phyloP scores from a whole-genome alignment of 2,797 vertebrate species.

The Acanthurus tractus region DNA sequence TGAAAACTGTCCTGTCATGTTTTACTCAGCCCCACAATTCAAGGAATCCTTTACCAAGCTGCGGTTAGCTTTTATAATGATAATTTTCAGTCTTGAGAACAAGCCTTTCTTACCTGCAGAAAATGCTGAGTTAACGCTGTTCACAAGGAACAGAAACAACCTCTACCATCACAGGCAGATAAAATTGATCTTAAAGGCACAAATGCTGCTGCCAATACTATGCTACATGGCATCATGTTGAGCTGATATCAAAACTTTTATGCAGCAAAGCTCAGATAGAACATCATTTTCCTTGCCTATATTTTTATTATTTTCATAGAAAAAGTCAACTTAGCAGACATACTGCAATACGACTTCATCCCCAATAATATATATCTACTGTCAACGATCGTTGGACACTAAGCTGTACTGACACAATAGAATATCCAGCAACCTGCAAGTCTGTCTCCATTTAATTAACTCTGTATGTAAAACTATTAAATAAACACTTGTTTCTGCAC shows the following conservation, averaged over 20 bases:
- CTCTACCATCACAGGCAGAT: background rate
- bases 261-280: background rate
- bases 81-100: background rate
- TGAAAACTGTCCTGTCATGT: background rate
- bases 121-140: conserved; percentile 6
- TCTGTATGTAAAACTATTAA: background rate
- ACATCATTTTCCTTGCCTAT: background rate
- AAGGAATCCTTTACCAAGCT: background rate
- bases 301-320: background rate
- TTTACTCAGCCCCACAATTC: background rate
- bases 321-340: background rate
- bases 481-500: background rate
- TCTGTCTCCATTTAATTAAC: background rate
- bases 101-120: background rate
- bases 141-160: conserved; percentile 1
- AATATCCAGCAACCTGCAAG: background rate
- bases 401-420: background rate
- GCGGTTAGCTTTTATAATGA: background rate
- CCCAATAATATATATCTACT: background rate
- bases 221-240: background rate
- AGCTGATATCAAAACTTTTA: background rate
- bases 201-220: background rate
- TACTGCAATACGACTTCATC: background rate
- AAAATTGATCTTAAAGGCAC: background rate
- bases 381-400: background rate